These are phyloP conservation scores for Rotaria socialis DNA, from an alignment of 2,888 invertebrate genomes.

Conservation along the genomic window DNA sequence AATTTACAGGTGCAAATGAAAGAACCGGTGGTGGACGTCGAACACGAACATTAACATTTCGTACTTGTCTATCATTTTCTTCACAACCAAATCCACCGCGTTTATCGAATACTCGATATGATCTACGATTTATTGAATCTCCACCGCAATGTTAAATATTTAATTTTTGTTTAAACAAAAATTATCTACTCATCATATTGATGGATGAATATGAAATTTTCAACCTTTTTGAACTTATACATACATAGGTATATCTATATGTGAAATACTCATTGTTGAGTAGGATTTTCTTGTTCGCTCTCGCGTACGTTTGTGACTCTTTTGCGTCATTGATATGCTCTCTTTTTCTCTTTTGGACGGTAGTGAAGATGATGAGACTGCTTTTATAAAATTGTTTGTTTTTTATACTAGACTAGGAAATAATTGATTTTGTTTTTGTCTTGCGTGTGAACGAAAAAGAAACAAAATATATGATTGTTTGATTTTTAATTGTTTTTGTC, in stretches of 20 bases:
- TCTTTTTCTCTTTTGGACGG: not conserved
- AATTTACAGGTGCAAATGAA: constrained; percentile 11
- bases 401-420: constrained; percentile 14
- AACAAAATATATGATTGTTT: not conserved
- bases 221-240: not conserved
- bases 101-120: constrained; percentile 13
- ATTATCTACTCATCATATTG: constrained; percentile 2
- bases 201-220: not conserved
- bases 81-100: not conserved
- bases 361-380: constrained; percentile 26
- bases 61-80: constrained; percentile 23
- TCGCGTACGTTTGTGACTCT: constrained; percentile 17
- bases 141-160: not conserved
- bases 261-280: not conserved
- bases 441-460: not conserved
- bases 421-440: not conserved
- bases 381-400: constrained; percentile 13
- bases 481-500: not conserved
- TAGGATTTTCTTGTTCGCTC: not conserved
- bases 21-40: not conserved
- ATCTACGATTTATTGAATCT: not conserved
- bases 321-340: not conserved
- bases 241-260: not conserved
- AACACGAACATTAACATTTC: not conserved
- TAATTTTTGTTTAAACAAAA: not conserved